A percentile compares a stretch with the other conserved stretches of the same genome.
Evolutionary conservation across 2,113 vertebrate species (phyloP).

Genomic region (Bettongia penicillata): DNA sequence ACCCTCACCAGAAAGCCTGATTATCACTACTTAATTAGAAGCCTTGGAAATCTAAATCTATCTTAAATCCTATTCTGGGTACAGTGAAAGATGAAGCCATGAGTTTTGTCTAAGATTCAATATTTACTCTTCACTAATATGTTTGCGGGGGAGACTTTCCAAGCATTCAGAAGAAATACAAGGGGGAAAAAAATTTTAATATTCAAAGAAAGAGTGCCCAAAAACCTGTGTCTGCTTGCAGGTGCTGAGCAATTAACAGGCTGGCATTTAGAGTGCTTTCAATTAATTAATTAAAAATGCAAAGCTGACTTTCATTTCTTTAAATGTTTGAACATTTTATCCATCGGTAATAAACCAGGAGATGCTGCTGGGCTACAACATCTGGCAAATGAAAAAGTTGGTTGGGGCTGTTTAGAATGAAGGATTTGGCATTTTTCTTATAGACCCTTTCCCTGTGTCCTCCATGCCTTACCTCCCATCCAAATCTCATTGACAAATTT

Average conservation of each 20-base stretch:
- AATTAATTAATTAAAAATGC: slow-evolving; percentile 98
- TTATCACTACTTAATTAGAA: slow-evolving; percentile 99
- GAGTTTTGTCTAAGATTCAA: slow-evolving; percentile 99
- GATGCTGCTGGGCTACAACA: slow-evolving; percentile 82
- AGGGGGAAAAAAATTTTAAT: slow-evolving; percentile 87
- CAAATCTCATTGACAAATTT: neutral
- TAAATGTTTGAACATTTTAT: slow-evolving; percentile 94
- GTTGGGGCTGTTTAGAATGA: slow-evolving; percentile 59
- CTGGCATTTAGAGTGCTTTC: slow-evolving; percentile 97
- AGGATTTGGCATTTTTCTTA: slow-evolving; percentile 64
- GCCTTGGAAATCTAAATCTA: slow-evolving; percentile 92
- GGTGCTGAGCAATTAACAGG: slow-evolving; percentile 99
- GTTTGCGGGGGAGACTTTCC: slow-evolving; percentile 94
- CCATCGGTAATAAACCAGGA: slow-evolving; percentile 88
- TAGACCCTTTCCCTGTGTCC: neutral
- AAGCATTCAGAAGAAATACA: slow-evolving; percentile 89
- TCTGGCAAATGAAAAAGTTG: slow-evolving; percentile 83
- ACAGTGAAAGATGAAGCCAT: slow-evolving; percentile 91
- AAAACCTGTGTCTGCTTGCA: slow-evolving; percentile 93
- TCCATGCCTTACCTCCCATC: neutral
- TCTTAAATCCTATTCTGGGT: slow-evolving; percentile 90
- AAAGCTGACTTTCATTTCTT: slow-evolving; percentile 92
- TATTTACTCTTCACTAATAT: slow-evolving; percentile 99
- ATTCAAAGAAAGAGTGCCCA: slow-evolving; percentile 90
- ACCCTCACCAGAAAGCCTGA: slow-evolving; percentile 96